phyloP scores from a whole-genome alignment of 2,797 vertebrate genomes.

The Spizella passerina region DNA sequence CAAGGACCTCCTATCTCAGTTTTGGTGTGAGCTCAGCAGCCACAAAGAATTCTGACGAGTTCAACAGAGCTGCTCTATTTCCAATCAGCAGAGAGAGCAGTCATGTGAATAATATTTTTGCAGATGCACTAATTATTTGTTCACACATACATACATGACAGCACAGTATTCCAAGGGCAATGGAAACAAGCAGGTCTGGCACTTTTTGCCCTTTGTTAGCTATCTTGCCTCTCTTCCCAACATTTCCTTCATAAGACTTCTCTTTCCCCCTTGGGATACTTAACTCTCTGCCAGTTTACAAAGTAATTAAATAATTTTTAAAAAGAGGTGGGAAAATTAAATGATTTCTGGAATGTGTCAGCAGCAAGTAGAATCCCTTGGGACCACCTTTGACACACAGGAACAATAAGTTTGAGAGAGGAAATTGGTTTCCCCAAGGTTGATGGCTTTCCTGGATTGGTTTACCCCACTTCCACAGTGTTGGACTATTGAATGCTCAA shows the following conservation, averaged over 20 bases:
- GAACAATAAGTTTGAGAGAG: conserved; percentile 2
- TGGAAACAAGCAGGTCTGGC: not conserved
- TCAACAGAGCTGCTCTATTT: not conserved
- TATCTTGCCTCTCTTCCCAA: not conserved
- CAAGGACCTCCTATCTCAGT: not conserved
- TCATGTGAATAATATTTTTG: not conserved
- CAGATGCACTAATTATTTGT: not conserved
- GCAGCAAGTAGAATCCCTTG: not conserved
- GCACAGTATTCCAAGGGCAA: not conserved
- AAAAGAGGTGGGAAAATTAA: not conserved
- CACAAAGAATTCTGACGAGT: not conserved
- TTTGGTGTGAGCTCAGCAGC: not conserved
- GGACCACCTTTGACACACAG: not conserved
- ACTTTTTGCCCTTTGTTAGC: not conserved
- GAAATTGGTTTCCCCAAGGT: conserved; percentile 8
- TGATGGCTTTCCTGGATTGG: conserved; percentile 2
- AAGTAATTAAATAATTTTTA: not conserved
- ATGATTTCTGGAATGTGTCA: conserved; percentile 26
- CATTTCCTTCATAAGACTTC: not conserved
- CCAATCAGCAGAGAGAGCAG: not conserved
- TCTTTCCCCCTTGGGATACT: not conserved
- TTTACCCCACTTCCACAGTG: not conserved
- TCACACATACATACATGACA: not conserved
- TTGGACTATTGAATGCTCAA: not conserved
- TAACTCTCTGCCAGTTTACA: not conserved